phyloP scores from a whole-genome alignment of 2,888 invertebrate species.

The Asteroscopus sphinx region DNA sequence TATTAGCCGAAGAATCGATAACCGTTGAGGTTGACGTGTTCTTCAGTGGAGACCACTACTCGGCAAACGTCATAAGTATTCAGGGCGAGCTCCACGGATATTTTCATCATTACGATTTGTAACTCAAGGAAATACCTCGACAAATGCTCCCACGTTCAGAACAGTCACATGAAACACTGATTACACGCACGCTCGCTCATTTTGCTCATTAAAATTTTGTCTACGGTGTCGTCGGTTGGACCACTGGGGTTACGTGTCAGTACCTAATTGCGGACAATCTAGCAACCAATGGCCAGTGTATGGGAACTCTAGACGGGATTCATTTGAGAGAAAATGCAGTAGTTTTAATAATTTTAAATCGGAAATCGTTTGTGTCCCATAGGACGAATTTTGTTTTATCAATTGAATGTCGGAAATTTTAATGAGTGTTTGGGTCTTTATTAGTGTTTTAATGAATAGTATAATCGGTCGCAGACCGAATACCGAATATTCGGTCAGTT shows the following conservation, averaged over 20 bases:
- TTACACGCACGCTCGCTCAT: constrained; percentile 73
- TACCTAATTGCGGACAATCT: constrained; percentile 69
- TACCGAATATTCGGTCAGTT: too few relatives aligned
- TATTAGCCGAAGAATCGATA: too few relatives aligned
- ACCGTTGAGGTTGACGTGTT: too few relatives aligned
- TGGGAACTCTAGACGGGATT: constrained; percentile 36
- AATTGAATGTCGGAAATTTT: too few relatives aligned
- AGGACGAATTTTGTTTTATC: too few relatives aligned
- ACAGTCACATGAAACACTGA: constrained; percentile 61
- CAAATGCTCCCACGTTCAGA: constrained; percentile 66
- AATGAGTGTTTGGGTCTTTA: too few relatives aligned
- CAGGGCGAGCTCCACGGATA: constrained; percentile 9
- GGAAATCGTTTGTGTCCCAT: too few relatives aligned
- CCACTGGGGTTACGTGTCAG: constrained; percentile 62
- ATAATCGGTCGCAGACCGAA: too few relatives aligned
- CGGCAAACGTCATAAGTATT: constrained; percentile 8
- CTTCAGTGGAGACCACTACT: too few relatives aligned
- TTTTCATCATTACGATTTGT: constrained; percentile 16
- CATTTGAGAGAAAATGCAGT: constrained; percentile 7
- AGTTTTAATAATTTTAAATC: background rate
- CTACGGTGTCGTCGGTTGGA: constrained; percentile 67
- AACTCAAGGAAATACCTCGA: constrained; percentile 53
- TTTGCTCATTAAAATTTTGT: constrained; percentile 78
- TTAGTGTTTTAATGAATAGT: too few relatives aligned
- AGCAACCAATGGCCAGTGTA: constrained; percentile 37